These are phyloP conservation scores for Probaryconus sp. DNA, from an alignment of 1,140 invertebrate genomes.

Conservation along the genomic window DNA sequence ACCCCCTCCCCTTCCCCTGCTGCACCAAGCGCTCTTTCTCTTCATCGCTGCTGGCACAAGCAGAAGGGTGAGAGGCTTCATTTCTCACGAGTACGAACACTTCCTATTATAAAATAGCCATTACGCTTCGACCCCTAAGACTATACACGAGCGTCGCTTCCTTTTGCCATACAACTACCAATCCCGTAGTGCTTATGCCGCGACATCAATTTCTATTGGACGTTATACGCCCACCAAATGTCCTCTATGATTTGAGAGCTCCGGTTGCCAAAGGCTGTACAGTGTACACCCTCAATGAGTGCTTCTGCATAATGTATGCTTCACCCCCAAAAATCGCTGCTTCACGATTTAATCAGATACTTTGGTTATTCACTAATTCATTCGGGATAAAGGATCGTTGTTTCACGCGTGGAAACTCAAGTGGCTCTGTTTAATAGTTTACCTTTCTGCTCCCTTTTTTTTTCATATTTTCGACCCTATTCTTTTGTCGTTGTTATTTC, in stretches of 20 bases:
- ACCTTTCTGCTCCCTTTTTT: too few species aligned
- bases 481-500: too few species aligned
- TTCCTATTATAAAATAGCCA: slow-evolving; percentile 53
- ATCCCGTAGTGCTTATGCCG: slow-evolving; percentile 12
- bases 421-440: too few species aligned
- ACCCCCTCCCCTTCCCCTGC: not conserved
- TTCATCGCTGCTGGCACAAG: too few species aligned
- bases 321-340: not conserved
- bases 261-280: not conserved
- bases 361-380: too few species aligned
- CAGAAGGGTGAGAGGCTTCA: too few species aligned
- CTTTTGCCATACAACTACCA: slow-evolving; percentile 11
- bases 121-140: slow-evolving; percentile 35
- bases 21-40: too few species aligned
- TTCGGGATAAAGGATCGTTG: too few species aligned
- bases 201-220: slow-evolving; percentile 47
- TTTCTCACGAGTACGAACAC: slow-evolving; percentile 39
- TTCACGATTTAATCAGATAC: too few species aligned
- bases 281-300: slow-evolving; percentile 1
- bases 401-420: too few species aligned
- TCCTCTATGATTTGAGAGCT: slow-evolving; percentile 5
- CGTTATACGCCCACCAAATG: slow-evolving; percentile 36
- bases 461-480: too few species aligned
- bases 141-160: slow-evolving; percentile 14
- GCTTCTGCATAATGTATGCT: slow-evolving; percentile 31